Evolutionary conservation across 2,888 invertebrate species (phyloP).

Genomic region (Ditula angustiorana): DNA sequence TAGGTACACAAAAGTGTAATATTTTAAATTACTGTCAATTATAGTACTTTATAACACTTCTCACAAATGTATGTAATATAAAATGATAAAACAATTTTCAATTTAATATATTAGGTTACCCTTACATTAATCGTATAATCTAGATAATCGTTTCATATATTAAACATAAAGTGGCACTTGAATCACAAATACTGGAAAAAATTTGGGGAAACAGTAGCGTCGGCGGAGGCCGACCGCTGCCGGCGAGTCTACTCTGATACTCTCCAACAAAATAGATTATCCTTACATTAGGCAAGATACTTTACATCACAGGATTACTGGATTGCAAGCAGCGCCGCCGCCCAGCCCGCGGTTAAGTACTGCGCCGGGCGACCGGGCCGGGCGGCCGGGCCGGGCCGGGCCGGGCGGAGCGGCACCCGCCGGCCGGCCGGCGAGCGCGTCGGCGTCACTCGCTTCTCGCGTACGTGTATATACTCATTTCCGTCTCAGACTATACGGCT

Average conservation of each 20-base stretch:
- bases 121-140: slow-evolving; percentile 86
- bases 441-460: slow-evolving; percentile 49
- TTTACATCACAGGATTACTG: slow-evolving; percentile 77
- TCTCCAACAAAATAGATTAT: slow-evolving; percentile 78
- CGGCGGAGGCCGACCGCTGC: slow-evolving; percentile 70
- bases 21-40: slow-evolving; percentile 84
- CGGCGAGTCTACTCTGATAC: slow-evolving; percentile 66
- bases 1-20: slow-evolving; percentile 84
- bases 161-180: slow-evolving; percentile 92
- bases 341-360: slow-evolving; percentile 28
- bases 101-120: slow-evolving; percentile 85
- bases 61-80: slow-evolving; percentile 86
- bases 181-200: slow-evolving; percentile 91
- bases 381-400: too few species aligned
- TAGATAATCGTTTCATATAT: slow-evolving; percentile 87
- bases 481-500: slow-evolving; percentile 83
- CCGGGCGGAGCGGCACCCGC: slow-evolving; percentile 10
- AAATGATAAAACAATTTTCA: slow-evolving; percentile 87
- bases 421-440: not conserved
- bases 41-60: slow-evolving; percentile 84
- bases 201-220: slow-evolving; percentile 86
- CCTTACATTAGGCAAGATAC: slow-evolving; percentile 82
- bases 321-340: slow-evolving; percentile 57
- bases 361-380: slow-evolving; percentile 39
- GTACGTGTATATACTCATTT: slow-evolving; percentile 60